Conservation (phyloP, 2,113 vertebrate genomes). For the Lonchura striata region DNA sequence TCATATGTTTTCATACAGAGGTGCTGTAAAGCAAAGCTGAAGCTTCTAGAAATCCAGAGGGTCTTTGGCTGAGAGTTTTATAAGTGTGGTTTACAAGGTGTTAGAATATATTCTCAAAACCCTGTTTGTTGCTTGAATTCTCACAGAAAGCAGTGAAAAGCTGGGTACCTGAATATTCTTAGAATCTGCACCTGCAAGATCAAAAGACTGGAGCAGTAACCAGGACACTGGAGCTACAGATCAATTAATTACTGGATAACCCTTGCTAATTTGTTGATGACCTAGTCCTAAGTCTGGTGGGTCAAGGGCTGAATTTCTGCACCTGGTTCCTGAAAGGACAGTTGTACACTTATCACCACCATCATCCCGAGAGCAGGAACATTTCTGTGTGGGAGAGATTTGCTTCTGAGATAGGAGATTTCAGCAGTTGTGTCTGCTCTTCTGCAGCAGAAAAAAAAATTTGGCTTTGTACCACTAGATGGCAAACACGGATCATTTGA, state of each 20-base stretch:
- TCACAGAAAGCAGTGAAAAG: background rate
- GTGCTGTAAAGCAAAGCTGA: background rate
- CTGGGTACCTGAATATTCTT: background rate
- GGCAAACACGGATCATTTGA: constrained; percentile 12
- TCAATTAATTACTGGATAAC: background rate
- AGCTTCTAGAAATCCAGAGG: background rate
- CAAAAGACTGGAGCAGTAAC: background rate
- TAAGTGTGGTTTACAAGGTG: background rate
- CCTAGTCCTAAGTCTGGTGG: background rate
- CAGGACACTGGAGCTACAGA: background rate
- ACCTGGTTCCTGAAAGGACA: background rate
- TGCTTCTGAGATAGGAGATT: background rate
- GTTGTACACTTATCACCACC: background rate
- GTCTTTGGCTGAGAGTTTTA: background rate
- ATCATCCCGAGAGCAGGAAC: background rate
- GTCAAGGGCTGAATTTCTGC: background rate
- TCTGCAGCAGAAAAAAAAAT: background rate
- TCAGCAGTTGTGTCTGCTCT: background rate
- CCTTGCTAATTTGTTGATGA: background rate
- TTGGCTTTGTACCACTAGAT: constrained; percentile 30
- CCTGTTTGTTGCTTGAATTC: background rate
- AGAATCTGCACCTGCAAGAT: background rate
- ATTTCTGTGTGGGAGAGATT: background rate
- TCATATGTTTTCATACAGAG: background rate
- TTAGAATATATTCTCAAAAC: background rate